Conservation (phyloP, 2,888 invertebrate genomes). For the Tenodera sinensis region DNA sequence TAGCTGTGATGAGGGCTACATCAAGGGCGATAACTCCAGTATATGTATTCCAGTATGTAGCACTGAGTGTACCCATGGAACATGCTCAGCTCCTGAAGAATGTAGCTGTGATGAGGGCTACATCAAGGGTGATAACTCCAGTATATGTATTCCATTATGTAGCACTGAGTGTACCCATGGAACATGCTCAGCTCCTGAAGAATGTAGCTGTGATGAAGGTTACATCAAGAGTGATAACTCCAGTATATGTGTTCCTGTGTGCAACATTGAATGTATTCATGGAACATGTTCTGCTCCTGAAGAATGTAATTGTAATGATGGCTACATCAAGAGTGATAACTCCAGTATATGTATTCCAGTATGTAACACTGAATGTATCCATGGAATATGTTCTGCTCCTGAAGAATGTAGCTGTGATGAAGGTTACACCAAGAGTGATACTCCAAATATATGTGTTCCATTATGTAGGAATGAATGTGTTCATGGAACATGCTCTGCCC, state of each 20-base stretch:
- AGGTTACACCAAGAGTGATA: slow-evolving; percentile 31
- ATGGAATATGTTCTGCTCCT: slow-evolving; percentile 44
- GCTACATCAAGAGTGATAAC: slow-evolving; percentile 29
- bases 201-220: not conserved
- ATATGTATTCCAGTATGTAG: not conserved
- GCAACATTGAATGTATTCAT: not conserved
- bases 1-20: slow-evolving; percentile 37
- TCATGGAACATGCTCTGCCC: slow-evolving; percentile 29
- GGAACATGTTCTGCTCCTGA: not conserved
- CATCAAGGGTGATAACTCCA: not conserved
- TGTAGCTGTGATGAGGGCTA: slow-evolving; percentile 45
- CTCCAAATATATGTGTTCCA: slow-evolving; percentile 40
- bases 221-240: not conserved
- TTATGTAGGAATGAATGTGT: slow-evolving; percentile 37
- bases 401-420: slow-evolving; percentile 45
- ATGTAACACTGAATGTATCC: slow-evolving; percentile 18
- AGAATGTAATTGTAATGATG: slow-evolving; percentile 29
- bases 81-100: slow-evolving; percentile 36
- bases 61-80: slow-evolving; percentile 37
- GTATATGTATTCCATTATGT: not conserved
- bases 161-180: not conserved
- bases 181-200: not conserved
- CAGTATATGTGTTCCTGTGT: not conserved
- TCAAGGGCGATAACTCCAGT: not conserved
- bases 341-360: slow-evolving; percentile 22